Evolutionary conservation across 2,113 vertebrate genomes (phyloP).

Genomic region (Notiomystis cincta): DNA sequence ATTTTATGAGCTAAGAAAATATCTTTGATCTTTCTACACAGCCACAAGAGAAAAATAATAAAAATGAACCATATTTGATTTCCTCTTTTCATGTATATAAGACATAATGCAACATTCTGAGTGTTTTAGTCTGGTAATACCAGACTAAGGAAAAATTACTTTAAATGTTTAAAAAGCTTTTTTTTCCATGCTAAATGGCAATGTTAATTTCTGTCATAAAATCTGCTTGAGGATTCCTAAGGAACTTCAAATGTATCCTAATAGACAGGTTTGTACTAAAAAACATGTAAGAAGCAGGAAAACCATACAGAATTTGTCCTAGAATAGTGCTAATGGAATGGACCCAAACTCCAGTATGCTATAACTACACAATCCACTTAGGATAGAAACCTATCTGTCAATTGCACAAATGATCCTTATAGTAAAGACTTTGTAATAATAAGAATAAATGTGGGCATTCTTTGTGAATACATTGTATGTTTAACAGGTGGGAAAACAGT

Average conservation of each 20-base stretch:
- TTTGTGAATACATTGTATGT: neutral
- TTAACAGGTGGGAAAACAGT: neutral
- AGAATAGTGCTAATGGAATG: neutral
- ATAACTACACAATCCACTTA: neutral
- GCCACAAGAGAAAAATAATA: neutral
- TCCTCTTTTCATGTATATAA: neutral
- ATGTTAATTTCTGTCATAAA: neutral
- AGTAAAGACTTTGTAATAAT: neutral
- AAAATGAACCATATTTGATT: neutral
- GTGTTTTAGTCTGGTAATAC: neutral
- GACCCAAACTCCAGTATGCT: neutral
- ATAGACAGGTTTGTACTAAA: neutral
- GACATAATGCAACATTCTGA: neutral
- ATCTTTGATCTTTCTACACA: neutral
- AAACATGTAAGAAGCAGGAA: neutral
- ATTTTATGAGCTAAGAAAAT: neutral
- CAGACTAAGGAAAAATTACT: neutral
- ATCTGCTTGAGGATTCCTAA: neutral
- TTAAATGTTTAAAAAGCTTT: neutral
- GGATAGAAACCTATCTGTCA: neutral
- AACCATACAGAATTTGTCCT: neutral
- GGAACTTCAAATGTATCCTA: neutral
- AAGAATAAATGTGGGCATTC: neutral
- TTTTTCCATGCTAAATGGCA: neutral
- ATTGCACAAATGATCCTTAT: neutral